A percentile compares a stretch with the other conserved stretches of the same genome.
Evolutionary conservation across 2,888 invertebrate species (phyloP).

Genomic region (Andricus curvator): DNA sequence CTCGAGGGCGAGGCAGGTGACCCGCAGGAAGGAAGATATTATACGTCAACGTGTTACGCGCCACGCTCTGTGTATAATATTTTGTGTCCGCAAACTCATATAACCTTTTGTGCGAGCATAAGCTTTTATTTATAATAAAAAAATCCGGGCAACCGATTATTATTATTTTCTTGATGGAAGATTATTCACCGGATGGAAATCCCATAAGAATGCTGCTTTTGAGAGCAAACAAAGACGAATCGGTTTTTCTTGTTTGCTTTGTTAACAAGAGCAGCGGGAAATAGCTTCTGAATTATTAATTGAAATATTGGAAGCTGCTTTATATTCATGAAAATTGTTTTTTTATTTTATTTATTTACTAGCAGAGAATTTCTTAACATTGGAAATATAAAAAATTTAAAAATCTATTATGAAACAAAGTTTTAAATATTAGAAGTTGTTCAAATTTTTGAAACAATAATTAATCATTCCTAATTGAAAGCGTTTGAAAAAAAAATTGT

Average conservation of each 20-base stretch:
- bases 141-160: background rate
- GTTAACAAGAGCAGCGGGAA: background rate
- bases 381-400: no score
- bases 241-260: background rate
- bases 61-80: slow-evolving; percentile 56
- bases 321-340: no score
- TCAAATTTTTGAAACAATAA: no score
- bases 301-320: background rate
- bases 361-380: no score
- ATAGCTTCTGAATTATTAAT: background rate
- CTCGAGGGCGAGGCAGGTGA: slow-evolving; percentile 55
- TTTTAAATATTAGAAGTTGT: no score
- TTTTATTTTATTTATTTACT: no score
- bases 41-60: slow-evolving; percentile 59
- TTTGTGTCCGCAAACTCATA: slow-evolving; percentile 52
- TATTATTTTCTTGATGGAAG: slow-evolving; percentile 20
- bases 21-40: slow-evolving; percentile 63
- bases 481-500: no score
- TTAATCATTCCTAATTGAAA: no score
- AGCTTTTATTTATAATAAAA: slow-evolving; percentile 8
- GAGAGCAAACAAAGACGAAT: background rate
- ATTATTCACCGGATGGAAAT: background rate
- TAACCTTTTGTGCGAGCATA: slow-evolving; percentile 47
- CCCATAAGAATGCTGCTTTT: background rate
- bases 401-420: no score